Conservation (phyloP, 2,797 vertebrate genomes). For the Aratinga solstitialis region DNA sequence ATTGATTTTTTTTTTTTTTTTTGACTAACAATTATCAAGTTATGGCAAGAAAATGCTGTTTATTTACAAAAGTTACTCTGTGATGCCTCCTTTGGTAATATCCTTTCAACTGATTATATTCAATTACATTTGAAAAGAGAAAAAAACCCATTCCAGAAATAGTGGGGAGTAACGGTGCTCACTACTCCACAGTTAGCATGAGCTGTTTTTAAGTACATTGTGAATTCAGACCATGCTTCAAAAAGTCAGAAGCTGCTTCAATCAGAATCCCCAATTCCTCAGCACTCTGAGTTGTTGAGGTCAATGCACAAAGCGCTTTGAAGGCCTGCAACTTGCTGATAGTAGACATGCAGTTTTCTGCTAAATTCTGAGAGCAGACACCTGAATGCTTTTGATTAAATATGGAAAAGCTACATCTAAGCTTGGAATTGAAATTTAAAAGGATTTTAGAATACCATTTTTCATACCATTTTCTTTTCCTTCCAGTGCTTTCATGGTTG, state of each 20-base stretch:
- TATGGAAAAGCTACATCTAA: constrained; percentile 44
- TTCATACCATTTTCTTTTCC: not conserved
- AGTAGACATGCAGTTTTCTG: not conserved
- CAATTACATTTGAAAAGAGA: not conserved
- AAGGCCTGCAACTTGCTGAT: constrained; percentile 28
- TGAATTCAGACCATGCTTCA: constrained; percentile 2
- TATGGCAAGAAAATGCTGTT: not conserved
- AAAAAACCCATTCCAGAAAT: not conserved
- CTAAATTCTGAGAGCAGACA: constrained; percentile 1
- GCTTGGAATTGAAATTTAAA: constrained; percentile 4
- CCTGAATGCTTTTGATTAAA: constrained; percentile 57
- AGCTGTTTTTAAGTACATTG: not conserved
- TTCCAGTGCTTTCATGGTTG: not conserved
- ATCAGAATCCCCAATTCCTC: not conserved
- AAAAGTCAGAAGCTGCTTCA: not conserved
- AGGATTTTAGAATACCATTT: not conserved
- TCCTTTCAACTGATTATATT: not conserved
- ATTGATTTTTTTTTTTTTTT: not conserved
- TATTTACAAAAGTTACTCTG: not conserved
- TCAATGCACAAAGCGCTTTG: not conserved
- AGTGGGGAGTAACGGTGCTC: not conserved
- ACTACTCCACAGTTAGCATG: not conserved
- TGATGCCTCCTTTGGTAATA: not conserved
- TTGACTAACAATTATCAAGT: not conserved
- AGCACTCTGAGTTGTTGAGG: not conserved